Evolutionary conservation across 2,797 vertebrate species (phyloP), one percentile per base, ranked within the genome.

Genomic region (Characodon lateralis): DNA sequence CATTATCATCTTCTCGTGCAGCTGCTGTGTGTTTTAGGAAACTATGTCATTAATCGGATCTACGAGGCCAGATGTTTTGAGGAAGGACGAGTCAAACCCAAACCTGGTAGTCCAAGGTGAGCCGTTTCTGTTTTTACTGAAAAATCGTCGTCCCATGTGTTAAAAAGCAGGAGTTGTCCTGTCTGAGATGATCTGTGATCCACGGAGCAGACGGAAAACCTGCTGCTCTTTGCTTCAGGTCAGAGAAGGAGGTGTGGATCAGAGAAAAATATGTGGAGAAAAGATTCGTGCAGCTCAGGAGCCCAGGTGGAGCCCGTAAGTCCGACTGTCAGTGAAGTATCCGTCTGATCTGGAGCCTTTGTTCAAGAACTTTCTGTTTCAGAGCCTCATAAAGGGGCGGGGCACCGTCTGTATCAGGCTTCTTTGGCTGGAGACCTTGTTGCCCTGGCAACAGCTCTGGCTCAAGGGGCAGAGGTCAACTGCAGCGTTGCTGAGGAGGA

Each of bases 231-330:
- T 0, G 16, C 12, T 50, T 82, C 87, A 96, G 95, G 6, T 83
- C 90, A 0, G 94, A 95, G 78, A 95, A 95, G n/a, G 95, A 96
- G 78, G 50, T 53, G 13, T 96, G 95, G 94, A 95, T 96, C 78
- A 92, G 80, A 78, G 90, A 92, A 31, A 96, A 96, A 46, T 96
- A 95, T 5, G 94, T 95, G 82, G 93, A 95, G 82, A 95, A 89
- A 85, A 93, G 82, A 58, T 96, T 95, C 3, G 90, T 95, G 26
- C 78, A 46, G 65, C 76, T 1, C 26, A n/a, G 74, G 48, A 6
- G 71, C 20, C 72, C 79, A 5, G 43, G 71, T 20, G 66, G 53
- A 48, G 55, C 77, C 68, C 53, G 93, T 94, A 69, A 80, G 88
- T 86, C 63, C 31, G 0, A 51, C 73, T 2, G 8, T 22, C 13